Percentiles rank a stretch among this genome's conserved stretches.
Conservation (phyloP, 2,888 invertebrate genomes). For the Taphrorychus bicolor region DNA sequence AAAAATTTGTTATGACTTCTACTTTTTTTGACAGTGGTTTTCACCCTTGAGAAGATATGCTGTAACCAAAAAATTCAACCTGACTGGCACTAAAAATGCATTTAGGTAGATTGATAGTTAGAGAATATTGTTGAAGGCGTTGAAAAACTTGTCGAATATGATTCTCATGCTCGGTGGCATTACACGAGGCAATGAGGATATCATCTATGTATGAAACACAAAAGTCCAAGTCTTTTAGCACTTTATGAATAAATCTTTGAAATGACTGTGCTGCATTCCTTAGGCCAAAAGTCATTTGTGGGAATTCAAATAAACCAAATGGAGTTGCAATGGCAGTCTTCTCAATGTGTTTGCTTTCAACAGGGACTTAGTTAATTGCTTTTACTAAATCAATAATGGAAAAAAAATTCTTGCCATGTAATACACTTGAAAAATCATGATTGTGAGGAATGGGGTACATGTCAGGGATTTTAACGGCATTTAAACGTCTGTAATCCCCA, state of each 20-base stretch:
- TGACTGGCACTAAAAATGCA: conserved; percentile 11
- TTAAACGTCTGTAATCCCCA: conserved; percentile 15
- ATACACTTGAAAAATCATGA: conserved; percentile 7
- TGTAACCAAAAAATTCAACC: conserved; percentile 20
- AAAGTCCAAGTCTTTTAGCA: not conserved
- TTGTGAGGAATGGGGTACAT: not conserved
- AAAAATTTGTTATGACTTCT: conserved; percentile 7
- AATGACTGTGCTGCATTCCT: conserved; percentile 15
- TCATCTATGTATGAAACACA: conserved; percentile 12
- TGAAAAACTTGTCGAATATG: conserved; percentile 41
- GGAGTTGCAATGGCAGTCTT: conserved; percentile 2
- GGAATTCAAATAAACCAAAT: conserved; percentile 10
- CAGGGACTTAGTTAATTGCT: conserved; percentile 16
- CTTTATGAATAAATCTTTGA: conserved; percentile 11
- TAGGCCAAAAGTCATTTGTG: conserved; percentile 1
- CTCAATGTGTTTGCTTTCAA: not conserved
- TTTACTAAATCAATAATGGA: not conserved
- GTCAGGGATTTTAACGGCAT: not conserved
- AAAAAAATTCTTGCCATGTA: no score
- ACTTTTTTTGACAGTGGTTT: conserved; percentile 17
- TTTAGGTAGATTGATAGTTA: conserved; percentile 14
- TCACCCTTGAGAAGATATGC: not conserved
- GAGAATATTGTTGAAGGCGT: not conserved
- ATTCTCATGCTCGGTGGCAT: conserved; percentile 39
- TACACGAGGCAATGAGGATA: conserved; percentile 5